A percentile compares a stretch with the other conserved stretches of the same genome.
phyloP scores from a whole-genome alignment of 2,113 vertebrate genomes.

The Oncorhynchus keta region DNA sequence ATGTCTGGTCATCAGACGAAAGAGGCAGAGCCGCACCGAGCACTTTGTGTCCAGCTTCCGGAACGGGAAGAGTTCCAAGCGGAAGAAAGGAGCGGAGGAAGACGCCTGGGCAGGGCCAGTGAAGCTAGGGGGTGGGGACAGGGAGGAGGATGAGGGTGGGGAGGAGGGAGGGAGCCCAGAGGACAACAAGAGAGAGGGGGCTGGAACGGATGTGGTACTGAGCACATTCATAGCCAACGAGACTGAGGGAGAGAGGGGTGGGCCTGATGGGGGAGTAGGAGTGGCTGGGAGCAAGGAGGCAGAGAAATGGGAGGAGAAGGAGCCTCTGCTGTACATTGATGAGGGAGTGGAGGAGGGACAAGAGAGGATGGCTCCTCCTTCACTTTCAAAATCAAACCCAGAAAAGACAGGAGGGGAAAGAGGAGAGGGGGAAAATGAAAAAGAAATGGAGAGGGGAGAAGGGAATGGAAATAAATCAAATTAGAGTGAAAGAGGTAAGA shows the following conservation, averaged over 20 bases:
- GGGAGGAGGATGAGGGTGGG: slow-evolving; percentile 11
- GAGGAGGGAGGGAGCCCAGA: slow-evolving; percentile 2
- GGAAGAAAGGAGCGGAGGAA: slow-evolving; percentile 22
- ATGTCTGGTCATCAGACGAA: background rate
- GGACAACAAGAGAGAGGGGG: background rate
- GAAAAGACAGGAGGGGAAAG: background rate
- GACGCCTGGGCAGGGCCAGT: slow-evolving; percentile 49
- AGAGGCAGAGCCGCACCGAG: slow-evolving; percentile 6
- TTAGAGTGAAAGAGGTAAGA: background rate
- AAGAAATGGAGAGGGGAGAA: background rate
- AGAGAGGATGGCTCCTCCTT: background rate
- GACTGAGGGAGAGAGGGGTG: background rate
- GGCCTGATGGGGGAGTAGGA: slow-evolving; percentile 22
- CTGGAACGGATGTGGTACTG: slow-evolving; percentile 21
- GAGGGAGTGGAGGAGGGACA: slow-evolving; percentile 25
- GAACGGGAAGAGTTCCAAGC: slow-evolving; percentile 29
- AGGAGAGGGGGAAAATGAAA: background rate
- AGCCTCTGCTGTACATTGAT: slow-evolving; percentile 51
- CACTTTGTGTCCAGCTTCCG: background rate
- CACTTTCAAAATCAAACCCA: background rate
- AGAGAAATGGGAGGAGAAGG: slow-evolving; percentile 41
- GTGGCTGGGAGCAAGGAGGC: slow-evolving; percentile 37
- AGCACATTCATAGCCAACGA: slow-evolving; percentile 30
- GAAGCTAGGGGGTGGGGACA: slow-evolving; percentile 1
- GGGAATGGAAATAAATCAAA: background rate